Percentiles rank a stretch among this genome's conserved stretches.
phyloP scores from a whole-genome alignment of 2,888 invertebrate genomes.

The Nephrocerus scutellatus region DNA sequence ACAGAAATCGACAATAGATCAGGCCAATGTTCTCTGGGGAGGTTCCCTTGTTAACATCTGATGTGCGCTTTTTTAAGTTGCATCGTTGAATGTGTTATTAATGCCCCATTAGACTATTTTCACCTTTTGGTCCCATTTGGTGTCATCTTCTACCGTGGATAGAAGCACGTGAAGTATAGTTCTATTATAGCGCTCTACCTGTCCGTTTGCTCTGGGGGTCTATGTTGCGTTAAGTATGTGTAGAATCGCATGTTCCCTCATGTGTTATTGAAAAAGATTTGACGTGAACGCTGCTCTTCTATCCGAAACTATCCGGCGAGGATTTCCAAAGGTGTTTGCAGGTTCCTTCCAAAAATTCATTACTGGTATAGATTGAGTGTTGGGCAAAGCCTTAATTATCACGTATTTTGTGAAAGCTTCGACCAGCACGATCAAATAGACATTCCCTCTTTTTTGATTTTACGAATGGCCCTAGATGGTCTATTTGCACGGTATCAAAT shows the following conservation, averaged over 20 bases:
- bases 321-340: not conserved
- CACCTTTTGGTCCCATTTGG: not conserved
- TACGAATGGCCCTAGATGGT: too few relatives aligned
- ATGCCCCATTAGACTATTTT: too few relatives aligned
- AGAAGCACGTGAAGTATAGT: constrained; percentile 1
- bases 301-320: too few relatives aligned
- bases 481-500: too few relatives aligned
- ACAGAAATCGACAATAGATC: constrained; percentile 1
- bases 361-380: constrained; percentile 1
- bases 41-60: constrained; percentile 3
- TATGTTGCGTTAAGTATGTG: too few relatives aligned
- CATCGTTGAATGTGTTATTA: constrained; percentile 9
- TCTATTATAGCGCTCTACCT: too few relatives aligned
- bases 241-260: too few relatives aligned
- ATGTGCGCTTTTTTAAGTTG: too few relatives aligned
- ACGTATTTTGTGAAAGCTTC: constrained; percentile 8
- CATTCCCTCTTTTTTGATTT: too few relatives aligned
- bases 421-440: too few relatives aligned
- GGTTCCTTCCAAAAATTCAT: constrained; percentile 1
- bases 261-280: not conserved
- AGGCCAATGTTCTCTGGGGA: constrained; percentile 5
- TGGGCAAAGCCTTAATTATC: constrained; percentile 2
- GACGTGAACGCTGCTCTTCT: constrained; percentile 5
- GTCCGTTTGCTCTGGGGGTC: constrained; percentile 6
- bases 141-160: not conserved